Evolutionary conservation across 2,113 vertebrate species (phyloP), one percentile per base, ranked within the genome.

Genomic region (Toxotes chatareus): DNA sequence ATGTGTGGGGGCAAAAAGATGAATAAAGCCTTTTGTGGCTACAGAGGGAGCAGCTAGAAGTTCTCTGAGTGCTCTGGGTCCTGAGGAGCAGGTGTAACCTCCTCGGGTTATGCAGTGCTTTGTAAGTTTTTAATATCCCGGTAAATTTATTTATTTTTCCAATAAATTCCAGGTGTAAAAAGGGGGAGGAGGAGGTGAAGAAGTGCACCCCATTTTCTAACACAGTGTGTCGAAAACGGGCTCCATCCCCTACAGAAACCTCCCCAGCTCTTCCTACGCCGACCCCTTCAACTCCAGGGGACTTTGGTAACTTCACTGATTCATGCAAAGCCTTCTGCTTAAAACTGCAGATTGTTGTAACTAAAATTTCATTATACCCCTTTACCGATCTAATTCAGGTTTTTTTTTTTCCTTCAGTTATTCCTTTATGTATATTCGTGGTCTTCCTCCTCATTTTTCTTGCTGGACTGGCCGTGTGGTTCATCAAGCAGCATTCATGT

Each of bases 201-300:
- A 82, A 73, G 42, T 96, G 95, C 92, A 95, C 93, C 0, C 69
- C 91, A 0, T 90, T 85, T 36, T 95, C 94, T 1, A 95, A 96
- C 85, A 92, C 94, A 0, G 84, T 89, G 65, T 96, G 95, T 79
- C 84, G 49, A 53, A 95, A 94, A 79, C 90, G 66, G 14, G 53
- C 76, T 13, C 79, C 42, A 3, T 80, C 77, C 1, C 80, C 91
- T 0, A 87, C 92, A 1, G n/a, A 73, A 19, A 65, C 44, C 21
- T 17, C 88, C 1, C 56, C 79, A 0, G 12, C 19, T 7, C 36
- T 4, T 7, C 63, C 84, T 0, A 32, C 73, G 0, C 67, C 67
- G 0, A 76, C 68, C 1, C 74, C 86, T 0, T n/a, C 36, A 2
- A 34, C 86, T 19, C 32, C 82, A 4, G 42, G 3, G n/a, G 47